Base-by-base conservation (phyloP, 2,113 vertebrate species). In the Dromaius novaehollandiae region DNA sequence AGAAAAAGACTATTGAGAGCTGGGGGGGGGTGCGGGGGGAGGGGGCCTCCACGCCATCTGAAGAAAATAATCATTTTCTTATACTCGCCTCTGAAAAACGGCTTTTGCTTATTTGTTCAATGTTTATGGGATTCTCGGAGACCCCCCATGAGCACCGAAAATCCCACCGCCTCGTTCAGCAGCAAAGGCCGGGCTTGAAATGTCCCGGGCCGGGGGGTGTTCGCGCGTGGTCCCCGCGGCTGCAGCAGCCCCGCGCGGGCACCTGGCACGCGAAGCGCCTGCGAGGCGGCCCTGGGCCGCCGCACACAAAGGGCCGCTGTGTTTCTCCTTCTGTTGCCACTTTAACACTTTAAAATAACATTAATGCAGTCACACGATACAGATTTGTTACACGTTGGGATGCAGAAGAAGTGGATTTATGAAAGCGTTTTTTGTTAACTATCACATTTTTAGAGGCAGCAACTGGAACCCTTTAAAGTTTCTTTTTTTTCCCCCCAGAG, bases 41-140 rank as follows among this genome's bases (percentile, higher is more conserved):
- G 8, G 13, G 24, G 60, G 18, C 24, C 76, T 53, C 46, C 2
- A 25, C 53, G 40, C 12, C 46, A 51, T 77, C 46, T 70, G 64
- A 91, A 95, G 76, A 85, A 97, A 91, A 94, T 9, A 22, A 68
- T 93, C 1, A 32, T 88, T 91, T 95, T 92, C 69, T 78, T 61
- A 26, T 28, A 56, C 10, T 87, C 9, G 55, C 24, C 40, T n/a
- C 34, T 32, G 21, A 75, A 34, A 56, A 83, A 79, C 21, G 24
- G 8, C 30, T n/a, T 95, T 83, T 13, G 50, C 66, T 85, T 69
- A 46, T 95, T 89, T 71, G 34, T 64, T 82, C 79, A 24, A 18
- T 32, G 32, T 8, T 19, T n/a, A 20, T 15, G 7, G 64, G 60
- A 83, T 51, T 85, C 78, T 42, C 38, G 3, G 1, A 40, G 79